Evolutionary conservation across 2,113 vertebrate species (phyloP), one percentile per base, ranked within the genome.

Genomic region (Micronycteris hirsuta): DNA sequence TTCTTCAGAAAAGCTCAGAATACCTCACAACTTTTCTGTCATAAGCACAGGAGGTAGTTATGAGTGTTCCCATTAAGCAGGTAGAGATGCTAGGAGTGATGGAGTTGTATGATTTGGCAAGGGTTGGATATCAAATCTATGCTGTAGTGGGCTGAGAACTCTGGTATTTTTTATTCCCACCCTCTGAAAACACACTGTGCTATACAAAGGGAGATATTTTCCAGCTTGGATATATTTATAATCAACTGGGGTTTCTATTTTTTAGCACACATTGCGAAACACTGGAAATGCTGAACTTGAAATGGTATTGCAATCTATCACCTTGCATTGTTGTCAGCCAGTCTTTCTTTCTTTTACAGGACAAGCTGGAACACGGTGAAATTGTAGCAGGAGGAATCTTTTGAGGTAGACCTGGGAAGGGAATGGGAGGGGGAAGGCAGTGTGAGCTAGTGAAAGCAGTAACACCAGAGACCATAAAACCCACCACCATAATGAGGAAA

Each of bases 191-290:
- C 41, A 56, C 1, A 6, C n/a, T 73, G 1, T 82, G 24, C 41
- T 82, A 36, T 83, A 56, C 73, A 70, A 86, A 93, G 43, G 14
- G 63, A 82, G 36, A 7, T 45, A 47, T 70, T 97, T 85, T 47
- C 28, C 45, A 82, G n/a, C 36, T 86, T 54, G 65, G 77, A 78
- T 91, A 7, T 63, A 61, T 95, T 94, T 77, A 88, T 31, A 80
- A 5, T 85, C 63, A 91, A 63, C 41, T 49, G 84, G 47, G 52
- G 45, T 91, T 91, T 93, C 61, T 89, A 70, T 61, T 77, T 96
- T 83, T 52, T 68, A 89, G 28, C 28, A 19, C 45, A 76, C 41
- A 71, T 78, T 70, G 49, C 58, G 58, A 89, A 93, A 93, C 56
- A 49, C 22, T 86, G 73, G 68, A 89, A 93, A 77, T 45, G 70